A percentile compares a stretch with the other conserved stretches of the same genome.
These are phyloP conservation scores for Pandion haliaetus DNA, from an alignment of 2,113 vertebrate species.

Conservation along the genomic window DNA sequence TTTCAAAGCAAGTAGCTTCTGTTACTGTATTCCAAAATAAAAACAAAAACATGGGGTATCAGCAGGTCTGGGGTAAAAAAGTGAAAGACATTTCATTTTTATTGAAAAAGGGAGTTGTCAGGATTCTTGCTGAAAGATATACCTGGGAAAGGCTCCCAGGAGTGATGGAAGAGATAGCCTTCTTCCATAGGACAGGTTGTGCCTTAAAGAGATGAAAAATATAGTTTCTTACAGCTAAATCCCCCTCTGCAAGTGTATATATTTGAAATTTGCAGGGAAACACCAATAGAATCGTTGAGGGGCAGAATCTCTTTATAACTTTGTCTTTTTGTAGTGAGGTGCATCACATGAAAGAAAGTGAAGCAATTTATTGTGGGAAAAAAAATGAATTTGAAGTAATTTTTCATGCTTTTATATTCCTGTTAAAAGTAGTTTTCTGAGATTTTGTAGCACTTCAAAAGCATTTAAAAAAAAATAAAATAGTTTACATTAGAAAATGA, in stretches of 20 bases:
- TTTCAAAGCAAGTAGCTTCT: not conserved
- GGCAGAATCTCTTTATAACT: not conserved
- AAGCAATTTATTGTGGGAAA: not conserved
- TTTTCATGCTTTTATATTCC: not conserved
- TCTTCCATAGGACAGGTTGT: not conserved
- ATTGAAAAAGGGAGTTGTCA: not conserved
- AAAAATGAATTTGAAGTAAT: not conserved
- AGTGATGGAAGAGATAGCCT: not conserved
- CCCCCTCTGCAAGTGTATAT: not conserved
- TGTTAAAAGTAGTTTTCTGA: not conserved
- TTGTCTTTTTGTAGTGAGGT: not conserved
- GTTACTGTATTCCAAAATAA: not conserved
- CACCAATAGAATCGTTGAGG: not conserved
- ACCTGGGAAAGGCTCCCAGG: not conserved
- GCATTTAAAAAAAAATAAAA: not conserved
- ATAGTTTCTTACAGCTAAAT: not conserved
- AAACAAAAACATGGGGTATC: not conserved
- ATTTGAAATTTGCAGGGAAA: not conserved
- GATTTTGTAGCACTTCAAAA: not conserved
- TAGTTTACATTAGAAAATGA: not conserved
- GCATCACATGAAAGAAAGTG: fast-evolving
- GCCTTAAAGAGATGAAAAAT: not conserved
- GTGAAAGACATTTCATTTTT: not conserved
- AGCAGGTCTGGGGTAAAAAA: not conserved
- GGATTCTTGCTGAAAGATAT: not conserved